These are phyloP conservation scores for Lepilemur septentrionalis DNA, from an alignment of 2,797 vertebrate genomes.

Conservation along the genomic window DNA sequence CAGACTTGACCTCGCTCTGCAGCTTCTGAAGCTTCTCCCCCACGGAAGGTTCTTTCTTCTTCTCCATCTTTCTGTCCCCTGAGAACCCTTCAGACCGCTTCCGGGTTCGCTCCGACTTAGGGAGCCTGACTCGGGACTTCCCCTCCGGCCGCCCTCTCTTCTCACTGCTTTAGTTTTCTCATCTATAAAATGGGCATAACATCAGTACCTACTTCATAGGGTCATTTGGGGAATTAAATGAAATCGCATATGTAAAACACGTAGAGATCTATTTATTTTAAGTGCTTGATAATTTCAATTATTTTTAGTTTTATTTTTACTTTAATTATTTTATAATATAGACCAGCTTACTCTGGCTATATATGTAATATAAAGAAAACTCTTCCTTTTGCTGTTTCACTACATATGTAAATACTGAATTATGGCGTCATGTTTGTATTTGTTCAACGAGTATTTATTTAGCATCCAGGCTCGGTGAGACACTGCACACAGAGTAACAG, in stretches of 20 bases:
- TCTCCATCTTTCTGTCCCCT: too few species aligned
- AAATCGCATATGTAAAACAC: not conserved
- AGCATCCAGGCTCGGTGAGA: not conserved
- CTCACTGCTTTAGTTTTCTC: not conserved
- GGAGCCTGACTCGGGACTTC: too few species aligned
- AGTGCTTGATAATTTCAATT: not conserved
- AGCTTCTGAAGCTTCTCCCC: too few species aligned
- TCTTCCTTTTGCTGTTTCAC: not conserved
- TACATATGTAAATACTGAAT: not conserved
- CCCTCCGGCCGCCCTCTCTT: too few species aligned
- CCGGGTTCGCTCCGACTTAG: too few species aligned
- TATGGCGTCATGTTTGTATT: not conserved
- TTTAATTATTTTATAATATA: not conserved
- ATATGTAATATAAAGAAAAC: not conserved
- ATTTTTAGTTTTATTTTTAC: constrained; percentile 25
- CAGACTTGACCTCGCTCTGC: too few species aligned
- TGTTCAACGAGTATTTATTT: not conserved
- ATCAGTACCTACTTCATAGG: not conserved
- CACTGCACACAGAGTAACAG: not conserved
- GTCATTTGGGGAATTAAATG: constrained; percentile 1
- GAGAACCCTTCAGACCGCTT: too few species aligned
- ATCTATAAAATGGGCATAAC: not conserved
- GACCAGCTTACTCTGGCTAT: not conserved
- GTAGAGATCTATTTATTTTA: not conserved
- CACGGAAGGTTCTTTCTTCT: too few species aligned